Evolutionary conservation across 35 echinoderm and acorn worm species (phyloP).

Genomic region (Anneissia japonica): DNA sequence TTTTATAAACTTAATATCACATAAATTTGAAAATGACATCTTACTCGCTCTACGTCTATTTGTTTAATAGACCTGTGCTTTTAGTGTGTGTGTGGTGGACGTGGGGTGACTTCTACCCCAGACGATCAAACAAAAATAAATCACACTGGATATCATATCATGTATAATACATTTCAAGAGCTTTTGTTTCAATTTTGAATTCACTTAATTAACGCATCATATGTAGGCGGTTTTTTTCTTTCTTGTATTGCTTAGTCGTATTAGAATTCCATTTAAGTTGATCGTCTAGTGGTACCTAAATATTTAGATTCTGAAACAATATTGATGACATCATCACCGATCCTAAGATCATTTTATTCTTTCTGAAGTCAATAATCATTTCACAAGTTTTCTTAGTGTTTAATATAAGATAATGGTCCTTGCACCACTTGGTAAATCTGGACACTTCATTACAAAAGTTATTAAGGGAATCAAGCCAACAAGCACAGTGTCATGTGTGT

Average conservation of each 20-base stretch:
- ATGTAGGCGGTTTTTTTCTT: neutral
- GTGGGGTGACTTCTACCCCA: no score
- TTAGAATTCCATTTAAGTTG: neutral
- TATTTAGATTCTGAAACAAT: neutral
- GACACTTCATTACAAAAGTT: neutral
- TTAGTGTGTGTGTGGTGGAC: no score
- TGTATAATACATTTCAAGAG: neutral
- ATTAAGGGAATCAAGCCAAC: neutral
- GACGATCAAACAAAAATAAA: neutral
- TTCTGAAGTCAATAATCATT: neutral
- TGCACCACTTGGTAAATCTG: neutral
- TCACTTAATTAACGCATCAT: neutral
- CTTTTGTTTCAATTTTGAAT: neutral
- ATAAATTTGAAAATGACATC: no score
- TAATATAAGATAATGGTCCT: neutral
- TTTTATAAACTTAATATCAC: no score
- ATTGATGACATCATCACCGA: neutral
- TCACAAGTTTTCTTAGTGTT: neutral
- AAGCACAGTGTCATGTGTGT: neutral
- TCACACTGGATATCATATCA: neutral
- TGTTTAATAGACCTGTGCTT: no score
- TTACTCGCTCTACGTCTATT: no score
- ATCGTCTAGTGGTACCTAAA: conserved; percentile 10
- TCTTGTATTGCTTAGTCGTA: neutral
- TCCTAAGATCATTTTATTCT: no score